Base-by-base conservation (phyloP, 2,113 vertebrate genomes). In the Vimba vimba region DNA sequence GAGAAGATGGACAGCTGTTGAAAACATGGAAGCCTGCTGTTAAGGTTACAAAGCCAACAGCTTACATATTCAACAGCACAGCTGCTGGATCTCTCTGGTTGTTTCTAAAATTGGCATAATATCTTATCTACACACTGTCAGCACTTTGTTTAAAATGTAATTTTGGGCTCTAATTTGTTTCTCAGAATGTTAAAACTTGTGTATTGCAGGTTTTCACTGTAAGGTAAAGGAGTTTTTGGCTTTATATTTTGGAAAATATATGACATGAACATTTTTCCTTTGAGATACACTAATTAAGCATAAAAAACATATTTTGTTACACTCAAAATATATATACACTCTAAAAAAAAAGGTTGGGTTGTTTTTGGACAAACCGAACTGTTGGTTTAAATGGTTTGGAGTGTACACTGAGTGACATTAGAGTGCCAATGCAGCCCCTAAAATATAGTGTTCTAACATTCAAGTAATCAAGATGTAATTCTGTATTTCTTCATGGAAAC, bases 1-100 rank as follows among this genome's bases (percentile, higher is more conserved):
- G 79, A 68, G 79, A 82, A 82, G 62, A 36, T 33, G 27, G 45
- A 52, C 79, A 82, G 62, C 27, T 82, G 79, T 50, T 50, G 62
- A 52, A 69, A 68, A 50, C 12, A 4, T 69, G 50, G 47, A 77
- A 77, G 25, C 25, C 27, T 69, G 5, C 62, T 33, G 12, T 81
- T 39, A 52, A 82, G 62, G 45, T 27, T n/a, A 13, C 25, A 21
- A 50, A 50, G 62, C 17, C 25, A 21, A 21, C 45, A 80, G 45
- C 7, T 15, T 43, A 13, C 21, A 47, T 45, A 64, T 17, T 47
- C n/a, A 81, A 66, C 79, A 50, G 0, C 60, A 15, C 43, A 82
- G 45, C 62, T 82, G 43, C 27, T 82, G 19, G 45, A 69, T 33
- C 45, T 52, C 12, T 19, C 30, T 59, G 30, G 27, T 23, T 59